phyloP scores from a whole-genome alignment of 2,888 invertebrate genomes.

The Calameuta pallipes region DNA sequence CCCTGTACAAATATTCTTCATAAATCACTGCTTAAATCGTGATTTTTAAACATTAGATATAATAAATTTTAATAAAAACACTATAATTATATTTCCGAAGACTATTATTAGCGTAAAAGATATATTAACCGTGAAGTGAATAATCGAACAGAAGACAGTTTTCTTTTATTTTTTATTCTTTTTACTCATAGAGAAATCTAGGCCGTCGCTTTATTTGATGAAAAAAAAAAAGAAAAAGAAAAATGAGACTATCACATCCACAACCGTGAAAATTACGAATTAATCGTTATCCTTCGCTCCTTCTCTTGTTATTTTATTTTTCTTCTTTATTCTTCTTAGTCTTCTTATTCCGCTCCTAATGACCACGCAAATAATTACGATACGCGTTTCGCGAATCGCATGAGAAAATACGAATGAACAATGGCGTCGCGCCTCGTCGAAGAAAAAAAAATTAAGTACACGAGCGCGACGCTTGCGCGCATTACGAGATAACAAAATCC shows the following conservation, averaged over 20 bases:
- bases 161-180: slow-evolving; percentile 14
- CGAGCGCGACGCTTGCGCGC: neutral
- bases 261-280: neutral
- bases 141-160: slow-evolving; percentile 14
- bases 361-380: neutral
- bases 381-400: slow-evolving; percentile 8
- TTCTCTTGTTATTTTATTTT: slow-evolving; percentile 2
- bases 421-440: slow-evolving; percentile 10
- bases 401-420: slow-evolving; percentile 14
- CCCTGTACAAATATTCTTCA: slow-evolving; percentile 49
- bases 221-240: neutral
- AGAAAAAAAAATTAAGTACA: neutral
- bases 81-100: slow-evolving; percentile 45
- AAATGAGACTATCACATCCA: neutral
- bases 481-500: neutral
- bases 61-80: slow-evolving; percentile 48
- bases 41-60: slow-evolving; percentile 49
- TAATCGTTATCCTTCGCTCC: neutral
- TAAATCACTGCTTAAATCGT: slow-evolving; percentile 49
- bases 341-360: neutral
- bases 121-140: slow-evolving; percentile 21
- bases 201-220: slow-evolving; percentile 13
- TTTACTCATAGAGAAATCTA: slow-evolving; percentile 1
- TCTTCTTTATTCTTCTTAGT: slow-evolving; percentile 1
- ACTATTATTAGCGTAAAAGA: slow-evolving; percentile 32